phyloP scores from a whole-genome alignment of 2,113 vertebrate species.

The Empidonax alnorum region DNA sequence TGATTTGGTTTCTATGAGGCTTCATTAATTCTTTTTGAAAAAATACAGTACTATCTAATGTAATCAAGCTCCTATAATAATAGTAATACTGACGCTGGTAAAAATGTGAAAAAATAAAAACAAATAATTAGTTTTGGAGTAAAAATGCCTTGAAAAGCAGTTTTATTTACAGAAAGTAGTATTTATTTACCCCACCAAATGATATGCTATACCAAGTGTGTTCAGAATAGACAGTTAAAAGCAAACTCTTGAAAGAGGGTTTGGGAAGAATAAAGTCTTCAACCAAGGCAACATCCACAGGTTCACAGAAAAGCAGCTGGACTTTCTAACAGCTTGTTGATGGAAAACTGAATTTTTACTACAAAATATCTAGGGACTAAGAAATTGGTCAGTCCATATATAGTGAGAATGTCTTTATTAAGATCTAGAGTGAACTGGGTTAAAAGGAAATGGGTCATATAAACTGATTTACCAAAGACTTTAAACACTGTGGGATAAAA shows the following conservation, averaged over 20 bases:
- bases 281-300: not conserved
- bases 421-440: not conserved
- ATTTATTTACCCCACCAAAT: not conserved
- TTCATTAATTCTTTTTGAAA: not conserved
- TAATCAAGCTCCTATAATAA: not conserved
- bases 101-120: not conserved
- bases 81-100: not conserved
- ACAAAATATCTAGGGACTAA: not conserved
- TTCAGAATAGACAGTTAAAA: not conserved
- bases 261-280: not conserved
- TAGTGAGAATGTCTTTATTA: conserved; percentile 43
- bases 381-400: conserved; percentile 21
- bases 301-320: not conserved
- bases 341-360: not conserved
- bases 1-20: not conserved
- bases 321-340: not conserved
- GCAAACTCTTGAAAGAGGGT: not conserved
- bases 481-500: not conserved
- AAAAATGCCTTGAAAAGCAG: not conserved
- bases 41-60: not conserved
- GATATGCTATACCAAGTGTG: not conserved
- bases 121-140: not conserved
- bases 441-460: conserved; percentile 19
- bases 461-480: conserved; percentile 9
- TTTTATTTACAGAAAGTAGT: not conserved